Percentiles rank a stretch among this genome's conserved stretches.
These are phyloP conservation scores for Crossaster papposus DNA, from an alignment of 53 echinoderm and acorn worm species.

Conservation along the genomic window DNA sequence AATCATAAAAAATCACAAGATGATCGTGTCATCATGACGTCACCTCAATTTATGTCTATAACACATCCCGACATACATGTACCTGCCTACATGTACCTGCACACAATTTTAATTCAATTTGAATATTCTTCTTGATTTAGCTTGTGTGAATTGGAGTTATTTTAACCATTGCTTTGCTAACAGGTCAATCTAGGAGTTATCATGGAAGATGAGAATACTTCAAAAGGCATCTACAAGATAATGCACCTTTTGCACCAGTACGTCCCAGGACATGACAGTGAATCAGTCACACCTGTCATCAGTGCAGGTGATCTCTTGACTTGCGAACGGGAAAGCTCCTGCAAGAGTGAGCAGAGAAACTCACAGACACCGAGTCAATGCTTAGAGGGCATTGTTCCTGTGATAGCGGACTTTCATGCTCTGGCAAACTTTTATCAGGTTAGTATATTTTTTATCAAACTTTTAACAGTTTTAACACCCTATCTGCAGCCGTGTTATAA, in stretches of 20 bases:
- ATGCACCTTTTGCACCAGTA: constrained; percentile 75
- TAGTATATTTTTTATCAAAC: too few species aligned
- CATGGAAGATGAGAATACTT: constrained; percentile 65
- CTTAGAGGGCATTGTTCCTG: constrained; percentile 70
- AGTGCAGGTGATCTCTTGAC: constrained; percentile 73
- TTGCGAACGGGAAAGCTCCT: constrained; percentile 63
- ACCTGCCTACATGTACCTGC: too few species aligned
- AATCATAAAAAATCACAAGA: too few species aligned
- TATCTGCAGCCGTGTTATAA: too few species aligned
- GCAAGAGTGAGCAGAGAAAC: constrained; percentile 73
- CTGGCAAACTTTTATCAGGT: constrained; percentile 74
- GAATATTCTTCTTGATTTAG: too few species aligned
- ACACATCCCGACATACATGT: too few species aligned
- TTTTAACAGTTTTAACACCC: too few species aligned
- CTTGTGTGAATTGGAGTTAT: neutral
- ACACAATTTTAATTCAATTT: too few species aligned
- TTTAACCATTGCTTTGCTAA: too few species aligned
- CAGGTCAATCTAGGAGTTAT: constrained; percentile 66
- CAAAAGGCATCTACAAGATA: constrained; percentile 57
- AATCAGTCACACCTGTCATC: constrained; percentile 43
- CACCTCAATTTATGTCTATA: too few species aligned
- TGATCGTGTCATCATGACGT: too few species aligned
- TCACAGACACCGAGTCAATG: constrained; percentile 62
- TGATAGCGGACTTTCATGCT: constrained; percentile 75
- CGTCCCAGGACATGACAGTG: constrained; percentile 67